Evolutionary conservation across 2,888 invertebrate genomes (phyloP).

Genomic region (Allolobophora icterica): DNA sequence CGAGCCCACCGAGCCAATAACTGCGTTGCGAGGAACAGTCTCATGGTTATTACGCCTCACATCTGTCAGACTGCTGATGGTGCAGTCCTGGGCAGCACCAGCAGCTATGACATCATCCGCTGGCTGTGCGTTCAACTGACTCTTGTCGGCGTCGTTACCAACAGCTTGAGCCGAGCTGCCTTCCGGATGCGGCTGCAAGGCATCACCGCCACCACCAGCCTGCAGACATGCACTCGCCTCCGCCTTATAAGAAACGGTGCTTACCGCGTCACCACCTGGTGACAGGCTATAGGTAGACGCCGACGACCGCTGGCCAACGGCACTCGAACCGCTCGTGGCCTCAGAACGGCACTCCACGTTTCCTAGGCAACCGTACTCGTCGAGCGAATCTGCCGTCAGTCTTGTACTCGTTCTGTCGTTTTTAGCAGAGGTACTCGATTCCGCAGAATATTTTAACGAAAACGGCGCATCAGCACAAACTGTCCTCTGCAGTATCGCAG

Average conservation of each 20-base stretch:
- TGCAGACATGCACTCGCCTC: background rate
- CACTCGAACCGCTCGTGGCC: no score
- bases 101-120: no score
- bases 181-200: background rate
- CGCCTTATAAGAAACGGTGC: background rate
- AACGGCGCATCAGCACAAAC: no score
- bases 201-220: no score
- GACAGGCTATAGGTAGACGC: background rate
- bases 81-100: background rate
- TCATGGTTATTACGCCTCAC: background rate
- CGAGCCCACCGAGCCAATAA: background rate
- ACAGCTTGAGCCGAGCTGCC: background rate
- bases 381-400: background rate
- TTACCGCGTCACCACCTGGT: background rate
- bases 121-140: no score
- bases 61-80: background rate
- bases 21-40: background rate
- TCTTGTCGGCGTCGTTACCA: background rate
- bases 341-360: no score
- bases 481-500: no score
- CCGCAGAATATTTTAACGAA: no score
- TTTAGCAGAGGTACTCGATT: background rate
- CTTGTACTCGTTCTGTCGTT: background rate
- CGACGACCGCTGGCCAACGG: background rate
- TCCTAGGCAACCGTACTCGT: slow-evolving; percentile 10